Base-by-base conservation (phyloP, 2,797 vertebrate species). In the Cirrhinus molitorella region DNA sequence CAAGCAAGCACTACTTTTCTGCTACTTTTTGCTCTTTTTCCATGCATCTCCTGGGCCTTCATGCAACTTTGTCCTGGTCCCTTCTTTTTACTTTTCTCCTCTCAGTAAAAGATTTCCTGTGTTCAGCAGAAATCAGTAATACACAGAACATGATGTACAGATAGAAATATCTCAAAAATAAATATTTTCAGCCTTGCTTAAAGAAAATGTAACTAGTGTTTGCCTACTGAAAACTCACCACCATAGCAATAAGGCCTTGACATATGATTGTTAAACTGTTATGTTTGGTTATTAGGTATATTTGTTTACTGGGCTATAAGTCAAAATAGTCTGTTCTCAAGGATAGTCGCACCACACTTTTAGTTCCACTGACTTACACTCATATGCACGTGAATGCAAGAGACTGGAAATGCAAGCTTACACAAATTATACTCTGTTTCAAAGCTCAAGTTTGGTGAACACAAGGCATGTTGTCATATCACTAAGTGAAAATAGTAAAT, bases 1-100 rank as follows among this genome's bases (percentile, higher is more conserved):
- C 85, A 83, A 49, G 34, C 63, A 78, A 83, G 85, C 87, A 85
- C 81, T 80, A 45, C 79, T 83, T 87, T 88, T 82, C 51, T 67
- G 66, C 47, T 12, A 49, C 14, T 75, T 70, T n/a, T 43, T 87
- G 47, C 25, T 77, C 16, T 79, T 53, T 43, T 68, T 47, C 55
- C n/a, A 14, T n/a, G 34, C 45, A 31, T 81, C 68, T 63, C 59
- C 53, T 17, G 23, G 53, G 12, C 16, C 11, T 70, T 63, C 25
- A n/a, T 78, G 37, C 14, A 16, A 70, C 45, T 76, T n/a, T 43
- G n/a, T 77, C 31, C 28, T 23, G 12, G 72, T n/a, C 37, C 34
- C 31, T 74, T 63, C 13, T 65, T 2, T 71, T 13, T 45, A 4
- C 45, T 28, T 37, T 14, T 2, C 9, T 34, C 31, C 19, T 34